Conservation (phyloP, 2,888 invertebrate species). For the Hydraecia micacea region DNA sequence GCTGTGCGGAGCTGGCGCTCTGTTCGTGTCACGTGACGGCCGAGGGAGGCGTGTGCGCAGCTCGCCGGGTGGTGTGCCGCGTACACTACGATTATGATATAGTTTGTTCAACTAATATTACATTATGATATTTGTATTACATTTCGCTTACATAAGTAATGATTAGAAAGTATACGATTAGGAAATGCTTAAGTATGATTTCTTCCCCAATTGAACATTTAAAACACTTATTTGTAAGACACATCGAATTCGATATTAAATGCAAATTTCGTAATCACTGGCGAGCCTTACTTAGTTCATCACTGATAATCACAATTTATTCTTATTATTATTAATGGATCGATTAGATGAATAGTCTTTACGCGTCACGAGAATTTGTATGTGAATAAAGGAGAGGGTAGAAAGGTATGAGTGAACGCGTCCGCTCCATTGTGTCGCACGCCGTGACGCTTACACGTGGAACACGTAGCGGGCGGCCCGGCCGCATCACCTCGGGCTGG, state of each 20-base stretch:
- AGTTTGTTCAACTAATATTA: constrained; percentile 61
- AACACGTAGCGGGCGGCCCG: constrained; percentile 9
- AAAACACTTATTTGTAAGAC: constrained; percentile 61
- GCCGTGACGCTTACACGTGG: constrained; percentile 17
- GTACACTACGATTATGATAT: constrained; percentile 26
- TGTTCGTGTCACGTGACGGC: not conserved
- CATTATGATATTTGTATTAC: constrained; percentile 54
- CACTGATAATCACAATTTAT: constrained; percentile 56
- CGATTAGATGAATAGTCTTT: constrained; percentile 44
- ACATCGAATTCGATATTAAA: constrained; percentile 60
- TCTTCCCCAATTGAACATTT: constrained; percentile 35
- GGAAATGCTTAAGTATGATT: constrained; percentile 46
- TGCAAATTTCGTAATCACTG: constrained; percentile 59
- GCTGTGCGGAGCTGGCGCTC: not conserved
- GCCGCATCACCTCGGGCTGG: constrained; percentile 34
- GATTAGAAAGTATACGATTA: constrained; percentile 44
- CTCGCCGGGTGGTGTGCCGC: not conserved
- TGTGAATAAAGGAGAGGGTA: constrained; percentile 1
- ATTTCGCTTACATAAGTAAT: constrained; percentile 52
- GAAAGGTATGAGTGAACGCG: constrained; percentile 7
- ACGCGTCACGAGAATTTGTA: constrained; percentile 38
- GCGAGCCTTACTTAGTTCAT: constrained; percentile 50
- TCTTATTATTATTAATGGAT: constrained; percentile 41
- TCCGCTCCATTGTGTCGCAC: not conserved
- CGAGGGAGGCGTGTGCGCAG: not conserved